Conservation (phyloP, 2,888 invertebrate species). For the Peribatodes rhomboidaria region DNA sequence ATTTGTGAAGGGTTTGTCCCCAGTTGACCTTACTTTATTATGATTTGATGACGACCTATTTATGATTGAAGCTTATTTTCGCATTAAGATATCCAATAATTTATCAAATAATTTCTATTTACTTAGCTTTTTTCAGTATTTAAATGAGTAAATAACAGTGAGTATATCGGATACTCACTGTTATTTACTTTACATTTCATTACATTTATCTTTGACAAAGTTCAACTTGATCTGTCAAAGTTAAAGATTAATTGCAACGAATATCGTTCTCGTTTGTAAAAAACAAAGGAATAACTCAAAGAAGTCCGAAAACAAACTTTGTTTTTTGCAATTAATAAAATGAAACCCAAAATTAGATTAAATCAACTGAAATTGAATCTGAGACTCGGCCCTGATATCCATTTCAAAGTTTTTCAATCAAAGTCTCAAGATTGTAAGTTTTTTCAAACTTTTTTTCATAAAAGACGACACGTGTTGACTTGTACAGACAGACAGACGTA, state of each 20-base stretch:
- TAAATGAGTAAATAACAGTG: too few relatives aligned
- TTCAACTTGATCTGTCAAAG: background rate
- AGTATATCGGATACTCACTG: too few relatives aligned
- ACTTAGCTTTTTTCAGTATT: too few relatives aligned
- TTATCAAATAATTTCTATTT: too few relatives aligned
- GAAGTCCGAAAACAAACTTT: conserved; percentile 15
- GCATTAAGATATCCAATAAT: too few relatives aligned
- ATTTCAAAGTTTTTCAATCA: conserved; percentile 19
- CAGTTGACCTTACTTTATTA: too few relatives aligned
- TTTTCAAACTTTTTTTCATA: too few relatives aligned
- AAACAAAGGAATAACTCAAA: conserved; percentile 16
- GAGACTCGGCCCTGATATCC: conserved; percentile 21
- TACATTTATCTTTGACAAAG: background rate
- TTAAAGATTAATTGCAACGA: conserved; percentile 13
- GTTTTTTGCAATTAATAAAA: conserved; percentile 14
- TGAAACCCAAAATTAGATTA: conserved; percentile 12
- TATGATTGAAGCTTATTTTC: too few relatives aligned
- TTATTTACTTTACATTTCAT: too few relatives aligned
- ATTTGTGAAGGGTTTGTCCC: too few relatives aligned
- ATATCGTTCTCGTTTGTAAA: conserved; percentile 7
- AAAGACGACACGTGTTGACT: conserved; percentile 17
- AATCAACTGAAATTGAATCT: conserved; percentile 9
- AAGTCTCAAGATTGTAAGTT: conserved; percentile 6
- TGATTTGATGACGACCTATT: too few relatives aligned
- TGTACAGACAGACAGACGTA: conserved; percentile 12